phyloP scores from a whole-genome alignment of 2,797 vertebrate genomes.

The Florisuga fusca region DNA sequence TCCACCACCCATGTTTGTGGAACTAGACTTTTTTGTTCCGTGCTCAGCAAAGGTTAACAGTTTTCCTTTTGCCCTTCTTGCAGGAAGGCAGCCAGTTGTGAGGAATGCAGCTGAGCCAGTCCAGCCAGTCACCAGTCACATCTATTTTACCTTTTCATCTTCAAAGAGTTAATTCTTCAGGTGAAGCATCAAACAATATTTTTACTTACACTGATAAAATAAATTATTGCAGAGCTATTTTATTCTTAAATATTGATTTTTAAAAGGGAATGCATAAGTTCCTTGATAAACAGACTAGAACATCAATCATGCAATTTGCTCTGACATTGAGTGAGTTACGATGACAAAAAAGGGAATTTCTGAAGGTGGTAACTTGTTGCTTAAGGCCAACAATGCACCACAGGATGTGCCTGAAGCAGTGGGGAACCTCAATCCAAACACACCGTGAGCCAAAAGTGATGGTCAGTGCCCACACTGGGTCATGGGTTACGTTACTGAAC shows the following conservation, averaged over 20 bases:
- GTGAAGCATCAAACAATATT: not conserved
- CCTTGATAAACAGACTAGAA: constrained; percentile 38
- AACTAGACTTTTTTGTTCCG: not conserved
- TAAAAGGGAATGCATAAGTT: constrained; percentile 10
- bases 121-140: not conserved
- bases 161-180: constrained; percentile 2
- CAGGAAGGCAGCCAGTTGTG: not conserved
- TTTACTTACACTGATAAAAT: constrained; percentile 26
- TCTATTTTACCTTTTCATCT: not conserved
- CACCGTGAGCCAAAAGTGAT: not conserved
- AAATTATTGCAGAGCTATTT: constrained; percentile 44
- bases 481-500: not conserved
- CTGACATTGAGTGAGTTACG: constrained; percentile 44
- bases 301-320: constrained; percentile 72
- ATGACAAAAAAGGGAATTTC: constrained; percentile 2
- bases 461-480: not conserved
- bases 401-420: not conserved
- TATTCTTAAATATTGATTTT: constrained; percentile 68
- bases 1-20: not conserved
- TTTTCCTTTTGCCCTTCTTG: not conserved
- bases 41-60: not conserved
- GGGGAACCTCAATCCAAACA: not conserved
- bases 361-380: constrained; percentile 63
- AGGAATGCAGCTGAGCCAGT: constrained; percentile 32
- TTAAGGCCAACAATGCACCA: not conserved